These are phyloP conservation scores for Oreochromis grahami DNA, from an alignment of 2,797 vertebrate species.

Conservation along the genomic window DNA sequence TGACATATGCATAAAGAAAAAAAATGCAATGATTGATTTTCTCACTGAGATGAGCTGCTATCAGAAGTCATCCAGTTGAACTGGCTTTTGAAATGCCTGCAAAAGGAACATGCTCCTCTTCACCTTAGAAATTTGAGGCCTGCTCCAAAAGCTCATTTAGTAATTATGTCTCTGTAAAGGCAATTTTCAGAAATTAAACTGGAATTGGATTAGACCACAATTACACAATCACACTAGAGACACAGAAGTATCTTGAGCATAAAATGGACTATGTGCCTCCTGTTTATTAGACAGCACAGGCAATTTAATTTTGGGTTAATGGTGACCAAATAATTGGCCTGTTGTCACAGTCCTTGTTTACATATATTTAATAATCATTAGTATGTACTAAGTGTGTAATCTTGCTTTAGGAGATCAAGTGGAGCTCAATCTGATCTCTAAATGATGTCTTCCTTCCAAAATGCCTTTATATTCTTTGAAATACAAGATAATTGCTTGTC, in stretches of 20 bases:
- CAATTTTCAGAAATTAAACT: conserved; percentile 5
- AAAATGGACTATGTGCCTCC: neutral
- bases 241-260: neutral
- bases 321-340: neutral
- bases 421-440: neutral
- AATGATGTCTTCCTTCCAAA: neutral
- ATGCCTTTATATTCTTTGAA: neutral
- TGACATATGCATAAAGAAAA: neutral
- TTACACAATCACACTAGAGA: neutral
- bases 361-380: neutral
- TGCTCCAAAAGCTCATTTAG: neutral
- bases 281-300: neutral
- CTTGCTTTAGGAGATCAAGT: neutral
- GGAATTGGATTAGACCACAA: neutral
- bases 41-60: neutral
- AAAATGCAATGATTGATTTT: neutral
- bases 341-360: neutral
- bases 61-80: neutral
- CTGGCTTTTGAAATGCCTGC: neutral
- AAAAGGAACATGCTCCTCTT: neutral
- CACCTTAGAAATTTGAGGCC: neutral
- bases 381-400: neutral
- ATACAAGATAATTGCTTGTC: neutral
- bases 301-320: neutral
- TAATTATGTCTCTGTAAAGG: neutral